Evolutionary conservation across 92 coral and sea anemone species (phyloP), one percentile per base, ranked within the genome.

Genomic region (Pocillopora grandis): DNA sequence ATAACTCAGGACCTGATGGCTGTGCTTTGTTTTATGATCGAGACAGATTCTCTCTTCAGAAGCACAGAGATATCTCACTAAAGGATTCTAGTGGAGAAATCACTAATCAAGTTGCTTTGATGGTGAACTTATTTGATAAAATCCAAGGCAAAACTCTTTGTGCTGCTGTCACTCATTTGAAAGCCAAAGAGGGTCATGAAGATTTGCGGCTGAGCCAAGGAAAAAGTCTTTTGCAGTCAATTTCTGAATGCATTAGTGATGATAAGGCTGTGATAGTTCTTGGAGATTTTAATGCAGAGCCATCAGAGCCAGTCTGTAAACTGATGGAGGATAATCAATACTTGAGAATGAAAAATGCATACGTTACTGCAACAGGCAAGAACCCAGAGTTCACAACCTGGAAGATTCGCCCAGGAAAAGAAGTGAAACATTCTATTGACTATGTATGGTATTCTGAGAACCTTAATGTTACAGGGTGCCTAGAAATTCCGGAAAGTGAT

Each of bases 251-350:
- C 62, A 52, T 82, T 71, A 16, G 82, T 65, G 92, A 85, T 58
- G 89, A 78, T 61, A 80, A 81, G 70, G 88, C 95, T 35, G 90
- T 88, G 1, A 20, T 97, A 19, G 55, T 97, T 31, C 91, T 94
- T 87, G 99, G 99, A 0, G 99, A 97, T 76, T 97, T 97, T 57
- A 97, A 97, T 90, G 99, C 99, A 42, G 96, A 93, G n/a, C 95
- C 98, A 37, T 36, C 87, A 59, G 99, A 97, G 66, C 95, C 90
- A 67, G 94, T 97, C 13, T 97, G 90, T 80, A 52, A 82, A 76
- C 85, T 87, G 71, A 90, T 97, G 97, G 89, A 85, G 79, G 77
- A 92, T 57, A 92, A 90, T 17, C 80, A 72, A 19, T 71, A 84
- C 48, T 49, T 84, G 23, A 56, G 88, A 61, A 49, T 97, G 75